These are phyloP conservation scores for Peromyscus polionotus DNA, from an alignment of 2,113 vertebrate species.

Conservation along the genomic window DNA sequence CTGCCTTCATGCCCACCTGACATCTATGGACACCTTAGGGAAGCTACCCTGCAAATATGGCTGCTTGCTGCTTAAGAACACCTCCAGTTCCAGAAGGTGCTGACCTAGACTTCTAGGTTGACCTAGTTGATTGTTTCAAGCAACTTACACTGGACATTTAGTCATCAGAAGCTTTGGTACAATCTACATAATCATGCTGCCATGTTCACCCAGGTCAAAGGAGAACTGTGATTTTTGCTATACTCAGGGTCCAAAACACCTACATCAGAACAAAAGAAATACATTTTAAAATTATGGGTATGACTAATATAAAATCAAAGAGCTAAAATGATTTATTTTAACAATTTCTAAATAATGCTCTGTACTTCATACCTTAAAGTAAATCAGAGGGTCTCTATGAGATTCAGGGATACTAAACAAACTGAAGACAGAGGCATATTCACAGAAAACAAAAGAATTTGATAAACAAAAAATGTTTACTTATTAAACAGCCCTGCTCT, in stretches of 20 bases:
- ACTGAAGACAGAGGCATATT: background rate
- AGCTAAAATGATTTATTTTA: background rate
- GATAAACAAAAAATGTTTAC: background rate
- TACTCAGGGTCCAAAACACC: background rate
- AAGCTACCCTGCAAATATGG: background rate
- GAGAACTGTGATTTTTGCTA: background rate
- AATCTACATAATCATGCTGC: background rate
- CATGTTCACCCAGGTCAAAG: background rate
- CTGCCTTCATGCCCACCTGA: background rate
- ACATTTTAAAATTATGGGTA: background rate
- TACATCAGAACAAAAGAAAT: background rate
- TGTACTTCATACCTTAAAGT: background rate
- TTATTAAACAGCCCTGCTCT: background rate
- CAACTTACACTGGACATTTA: background rate
- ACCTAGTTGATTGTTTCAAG: background rate
- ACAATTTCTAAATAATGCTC: background rate
- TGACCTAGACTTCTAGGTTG: background rate
- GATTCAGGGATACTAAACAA: background rate
- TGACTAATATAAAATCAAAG: background rate
- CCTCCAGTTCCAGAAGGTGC: background rate
- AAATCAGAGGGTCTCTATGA: background rate
- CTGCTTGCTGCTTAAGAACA: background rate
- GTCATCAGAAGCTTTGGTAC: background rate
- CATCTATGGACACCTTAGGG: background rate
- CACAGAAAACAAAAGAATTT: constrained; percentile 7